These are phyloP conservation scores for Drosophila ficusphila DNA, from an alignment of 1,140 invertebrate genomes.

Conservation along the genomic window DNA sequence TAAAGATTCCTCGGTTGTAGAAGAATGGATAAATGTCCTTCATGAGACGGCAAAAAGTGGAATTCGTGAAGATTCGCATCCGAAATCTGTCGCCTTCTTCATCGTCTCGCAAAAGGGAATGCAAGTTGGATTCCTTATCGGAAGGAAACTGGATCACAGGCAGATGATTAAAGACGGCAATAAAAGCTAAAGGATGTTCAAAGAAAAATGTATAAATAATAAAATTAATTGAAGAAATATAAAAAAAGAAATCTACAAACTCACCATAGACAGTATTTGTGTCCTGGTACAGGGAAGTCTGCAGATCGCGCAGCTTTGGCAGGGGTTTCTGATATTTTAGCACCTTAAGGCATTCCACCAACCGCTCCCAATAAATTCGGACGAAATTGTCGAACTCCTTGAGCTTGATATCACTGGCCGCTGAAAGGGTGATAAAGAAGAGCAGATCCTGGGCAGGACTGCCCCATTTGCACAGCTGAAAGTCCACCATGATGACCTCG, in stretches of 20 bases:
- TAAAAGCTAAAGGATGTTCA: conserved; percentile 16
- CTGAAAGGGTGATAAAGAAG: conserved; percentile 74
- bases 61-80: conserved; percentile 19
- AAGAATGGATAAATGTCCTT: conserved; percentile 49
- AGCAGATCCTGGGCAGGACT: conserved; percentile 82
- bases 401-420: conserved; percentile 49
- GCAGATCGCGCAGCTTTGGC: conserved; percentile 81
- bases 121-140: conserved; percentile 42
- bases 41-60: conserved; percentile 26
- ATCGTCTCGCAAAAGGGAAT: conserved; percentile 15
- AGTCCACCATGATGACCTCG: conserved; percentile 82
- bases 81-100: conserved; percentile 45
- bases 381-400: conserved; percentile 69
- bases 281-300: conserved; percentile 58
- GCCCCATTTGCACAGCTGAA: conserved; percentile 78
- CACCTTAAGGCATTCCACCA: conserved; percentile 55
- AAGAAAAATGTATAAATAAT: neutral
- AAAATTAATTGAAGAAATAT: too few relatives aligned
- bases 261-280: conserved; percentile 63
- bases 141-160: conserved; percentile 39
- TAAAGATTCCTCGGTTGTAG: conserved; percentile 40
- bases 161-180: conserved; percentile 46
- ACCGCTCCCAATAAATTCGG: conserved; percentile 58
- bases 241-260: neutral
- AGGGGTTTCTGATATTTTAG: conserved; percentile 59